phyloP scores from a whole-genome alignment of 2,888 invertebrate genomes.

The Sussaba pulchella region DNA sequence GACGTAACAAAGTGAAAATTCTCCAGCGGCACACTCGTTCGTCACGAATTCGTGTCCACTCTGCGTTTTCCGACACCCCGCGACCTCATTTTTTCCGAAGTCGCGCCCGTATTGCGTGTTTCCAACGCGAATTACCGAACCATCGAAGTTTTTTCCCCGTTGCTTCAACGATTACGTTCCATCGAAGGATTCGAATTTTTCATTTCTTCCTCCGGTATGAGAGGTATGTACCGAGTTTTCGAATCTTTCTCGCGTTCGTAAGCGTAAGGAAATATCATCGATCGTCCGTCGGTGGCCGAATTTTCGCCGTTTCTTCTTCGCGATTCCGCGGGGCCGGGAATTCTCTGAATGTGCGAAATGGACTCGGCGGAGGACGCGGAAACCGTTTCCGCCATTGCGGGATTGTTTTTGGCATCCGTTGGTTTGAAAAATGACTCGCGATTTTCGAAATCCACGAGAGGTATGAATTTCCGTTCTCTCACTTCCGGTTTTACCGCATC shows the following conservation, averaged over 20 bases:
- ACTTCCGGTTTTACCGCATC: conserved; percentile 27
- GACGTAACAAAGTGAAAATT: too few relatives aligned
- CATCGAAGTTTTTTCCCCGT: not conserved
- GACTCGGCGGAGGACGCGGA: conserved; percentile 60
- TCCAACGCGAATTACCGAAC: conserved; percentile 3
- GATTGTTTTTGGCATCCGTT: conserved; percentile 57
- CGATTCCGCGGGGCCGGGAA: conserved; percentile 68
- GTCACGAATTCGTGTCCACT: too few relatives aligned
- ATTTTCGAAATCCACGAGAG: conserved; percentile 73
- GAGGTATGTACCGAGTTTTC: conserved; percentile 82
- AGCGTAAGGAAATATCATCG: conserved; percentile 81
- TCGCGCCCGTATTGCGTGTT: conserved; percentile 7
- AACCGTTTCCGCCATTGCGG: conserved; percentile 9
- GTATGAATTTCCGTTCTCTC: conserved; percentile 78
- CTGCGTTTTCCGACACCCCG: not conserved
- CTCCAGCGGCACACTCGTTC: not conserved
- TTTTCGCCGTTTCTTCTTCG: conserved; percentile 35
- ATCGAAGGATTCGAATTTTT: conserved; percentile 68
- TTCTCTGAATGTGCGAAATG: conserved; percentile 78
- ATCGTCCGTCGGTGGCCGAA: conserved; percentile 41
- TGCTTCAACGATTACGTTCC: conserved; percentile 75
- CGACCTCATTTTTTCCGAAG: conserved; percentile 48
- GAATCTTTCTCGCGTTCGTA: conserved; percentile 81
- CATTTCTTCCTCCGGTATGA: conserved; percentile 80
- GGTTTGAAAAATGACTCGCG: conserved; percentile 59